Evolutionary conservation across 2,888 invertebrate species (phyloP).

Genomic region (Camponotus fellah): DNA sequence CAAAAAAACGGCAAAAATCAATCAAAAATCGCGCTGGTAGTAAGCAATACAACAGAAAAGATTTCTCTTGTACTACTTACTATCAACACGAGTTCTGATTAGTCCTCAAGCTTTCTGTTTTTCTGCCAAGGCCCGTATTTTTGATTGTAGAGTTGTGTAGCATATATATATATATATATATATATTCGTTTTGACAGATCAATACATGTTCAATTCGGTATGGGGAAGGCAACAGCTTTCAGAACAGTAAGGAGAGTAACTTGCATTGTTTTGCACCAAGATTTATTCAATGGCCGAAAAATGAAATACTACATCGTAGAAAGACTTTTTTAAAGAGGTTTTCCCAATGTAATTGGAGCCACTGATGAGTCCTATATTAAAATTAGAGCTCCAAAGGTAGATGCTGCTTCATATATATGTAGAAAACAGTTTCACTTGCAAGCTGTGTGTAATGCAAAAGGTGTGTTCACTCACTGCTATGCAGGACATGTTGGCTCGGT

Average conservation of each 20-base stretch:
- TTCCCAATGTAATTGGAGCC: slow-evolving; percentile 8
- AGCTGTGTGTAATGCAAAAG: background rate
- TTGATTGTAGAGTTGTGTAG: background rate
- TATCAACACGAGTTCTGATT: too few relatives aligned
- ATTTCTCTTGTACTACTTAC: too few relatives aligned
- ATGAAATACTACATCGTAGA: background rate
- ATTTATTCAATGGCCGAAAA: background rate
- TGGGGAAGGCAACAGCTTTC: background rate
- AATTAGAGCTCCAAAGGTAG: background rate
- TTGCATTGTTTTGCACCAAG: background rate
- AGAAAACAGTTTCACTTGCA: slow-evolving; percentile 7
- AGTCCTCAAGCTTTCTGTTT: too few relatives aligned
- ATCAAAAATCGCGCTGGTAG: too few relatives aligned
- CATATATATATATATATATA: background rate
- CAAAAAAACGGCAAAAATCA: too few relatives aligned
- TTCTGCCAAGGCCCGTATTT: background rate
- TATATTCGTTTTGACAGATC: background rate
- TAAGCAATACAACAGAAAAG: too few relatives aligned
- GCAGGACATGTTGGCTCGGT: background rate
- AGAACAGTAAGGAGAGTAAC: background rate
- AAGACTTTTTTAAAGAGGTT: background rate
- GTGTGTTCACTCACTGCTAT: background rate
- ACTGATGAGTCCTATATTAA: background rate
- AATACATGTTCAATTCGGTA: slow-evolving; percentile 1
- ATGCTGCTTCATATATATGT: background rate